Conservation (phyloP, 2,113 vertebrate genomes). For the Potamarius usumacintae region DNA sequence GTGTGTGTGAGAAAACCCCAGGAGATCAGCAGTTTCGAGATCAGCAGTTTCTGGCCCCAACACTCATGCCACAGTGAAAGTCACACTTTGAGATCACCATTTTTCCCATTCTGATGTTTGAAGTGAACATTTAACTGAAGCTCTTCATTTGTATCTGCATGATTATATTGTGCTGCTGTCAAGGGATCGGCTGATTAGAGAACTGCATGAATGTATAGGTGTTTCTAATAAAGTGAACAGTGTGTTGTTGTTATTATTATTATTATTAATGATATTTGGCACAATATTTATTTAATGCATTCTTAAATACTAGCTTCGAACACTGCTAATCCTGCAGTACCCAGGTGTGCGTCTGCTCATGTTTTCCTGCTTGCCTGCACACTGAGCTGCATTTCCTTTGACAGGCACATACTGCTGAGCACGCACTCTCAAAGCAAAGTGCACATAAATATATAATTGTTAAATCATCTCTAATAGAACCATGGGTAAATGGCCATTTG, state of each 20-base stretch:
- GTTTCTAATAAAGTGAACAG: not conserved
- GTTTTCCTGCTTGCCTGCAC: not conserved
- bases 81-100: not conserved
- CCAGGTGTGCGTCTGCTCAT: not conserved
- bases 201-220: not conserved
- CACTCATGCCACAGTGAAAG: no score
- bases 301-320: not conserved
- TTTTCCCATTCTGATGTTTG: not conserved
- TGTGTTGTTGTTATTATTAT: no score
- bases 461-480: not conserved
- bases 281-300: not conserved
- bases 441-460: not conserved
- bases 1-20: not conserved
- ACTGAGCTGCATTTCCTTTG: not conserved
- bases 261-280: not conserved
- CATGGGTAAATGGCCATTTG: not conserved
- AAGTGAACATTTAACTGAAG: not conserved
- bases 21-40: not conserved
- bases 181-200: not conserved
- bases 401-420: slow-evolving; percentile 8
- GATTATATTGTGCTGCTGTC: not conserved
- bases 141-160: not conserved
- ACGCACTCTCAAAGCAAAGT: not conserved
- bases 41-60: no score
- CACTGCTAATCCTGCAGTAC: not conserved